Percentiles rank a stretch among this genome's conserved stretches.
Conservation (phyloP, 2,797 vertebrate species). For the Microcaecilia unicolor region DNA sequence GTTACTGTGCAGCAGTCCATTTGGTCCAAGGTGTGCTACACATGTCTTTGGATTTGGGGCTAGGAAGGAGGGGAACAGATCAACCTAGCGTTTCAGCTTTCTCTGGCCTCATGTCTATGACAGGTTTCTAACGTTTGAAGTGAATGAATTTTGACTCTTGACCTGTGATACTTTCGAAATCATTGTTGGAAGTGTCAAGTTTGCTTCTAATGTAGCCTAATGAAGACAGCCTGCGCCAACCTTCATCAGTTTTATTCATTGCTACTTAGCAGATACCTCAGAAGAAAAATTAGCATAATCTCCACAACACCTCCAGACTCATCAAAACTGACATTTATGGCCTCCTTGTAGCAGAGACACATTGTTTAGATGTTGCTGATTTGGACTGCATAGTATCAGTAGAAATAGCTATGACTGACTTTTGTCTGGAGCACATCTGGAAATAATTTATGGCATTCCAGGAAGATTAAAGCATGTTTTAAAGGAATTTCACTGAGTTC, state of each 20-base stretch:
- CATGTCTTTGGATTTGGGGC: slow-evolving; percentile 35
- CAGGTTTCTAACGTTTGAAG: slow-evolving; percentile 46
- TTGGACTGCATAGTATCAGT: slow-evolving; percentile 64
- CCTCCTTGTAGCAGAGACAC: slow-evolving; percentile 57
- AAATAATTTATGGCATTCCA: slow-evolving; percentile 80
- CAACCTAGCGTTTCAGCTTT: slow-evolving; percentile 37
- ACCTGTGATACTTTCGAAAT: slow-evolving; percentile 40
- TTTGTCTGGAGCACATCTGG: slow-evolving; percentile 72
- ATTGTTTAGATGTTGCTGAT: slow-evolving; percentile 62
- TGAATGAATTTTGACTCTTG: slow-evolving; percentile 44
- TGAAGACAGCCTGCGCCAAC: slow-evolving; percentile 22
- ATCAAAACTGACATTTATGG: slow-evolving; percentile 70
- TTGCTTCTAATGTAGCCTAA: slow-evolving; percentile 30
- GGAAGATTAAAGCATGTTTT: slow-evolving; percentile 74
- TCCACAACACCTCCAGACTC: slow-evolving; percentile 66
- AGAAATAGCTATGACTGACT: slow-evolving; percentile 76
- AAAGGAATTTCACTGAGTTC: slow-evolving; percentile 64
- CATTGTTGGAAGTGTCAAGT: slow-evolving; percentile 44
- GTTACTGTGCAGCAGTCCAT: too few species aligned
- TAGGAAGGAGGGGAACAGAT: slow-evolving; percentile 27
- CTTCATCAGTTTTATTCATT: slow-evolving; percentile 23
- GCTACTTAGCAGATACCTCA: slow-evolving; percentile 46
- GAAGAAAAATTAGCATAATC: slow-evolving; percentile 57
- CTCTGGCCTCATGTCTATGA: slow-evolving; percentile 38
- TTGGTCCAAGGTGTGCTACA: slow-evolving; percentile 37